These are phyloP conservation scores for Crioceris asparagi DNA, from an alignment of 2,888 invertebrate genomes.

Conservation along the genomic window DNA sequence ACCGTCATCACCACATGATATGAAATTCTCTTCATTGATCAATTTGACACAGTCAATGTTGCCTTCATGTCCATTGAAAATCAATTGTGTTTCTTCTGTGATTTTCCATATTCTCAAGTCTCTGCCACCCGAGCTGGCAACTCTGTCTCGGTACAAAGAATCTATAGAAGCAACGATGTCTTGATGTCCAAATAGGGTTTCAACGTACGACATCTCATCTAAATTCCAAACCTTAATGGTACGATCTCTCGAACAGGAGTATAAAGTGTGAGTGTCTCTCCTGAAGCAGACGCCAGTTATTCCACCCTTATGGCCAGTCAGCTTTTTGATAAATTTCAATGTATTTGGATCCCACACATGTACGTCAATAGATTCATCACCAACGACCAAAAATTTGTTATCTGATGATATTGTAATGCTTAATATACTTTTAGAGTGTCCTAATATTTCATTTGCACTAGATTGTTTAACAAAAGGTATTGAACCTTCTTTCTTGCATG, in stretches of 20 bases:
- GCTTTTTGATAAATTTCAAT: constrained; percentile 64
- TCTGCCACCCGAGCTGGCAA: constrained; percentile 80
- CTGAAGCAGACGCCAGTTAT: constrained; percentile 76
- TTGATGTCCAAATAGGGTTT: constrained; percentile 91
- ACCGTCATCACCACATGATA: constrained; percentile 89
- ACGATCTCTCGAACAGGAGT: constrained; percentile 65
- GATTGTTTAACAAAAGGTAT: constrained; percentile 39
- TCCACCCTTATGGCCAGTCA: constrained; percentile 65
- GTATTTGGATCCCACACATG: constrained; percentile 76
- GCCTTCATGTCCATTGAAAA: constrained; percentile 75
- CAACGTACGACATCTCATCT: constrained; percentile 92
- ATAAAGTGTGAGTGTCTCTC: constrained; percentile 75
- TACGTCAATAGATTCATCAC: constrained; percentile 55
- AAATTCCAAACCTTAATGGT: constrained; percentile 91
- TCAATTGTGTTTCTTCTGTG: constrained; percentile 90
- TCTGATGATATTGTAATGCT: constrained; percentile 68
- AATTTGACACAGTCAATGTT: constrained; percentile 84
- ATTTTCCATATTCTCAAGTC: constrained; percentile 96
- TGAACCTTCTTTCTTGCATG: constrained; percentile 49
- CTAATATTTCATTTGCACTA: constrained; percentile 21
- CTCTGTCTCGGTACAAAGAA: constrained; percentile 73
- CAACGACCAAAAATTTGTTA: constrained; percentile 68
- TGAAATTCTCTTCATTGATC: constrained; percentile 87
- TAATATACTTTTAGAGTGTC: constrained; percentile 42
- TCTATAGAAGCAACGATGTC: constrained; percentile 78